Evolutionary conservation across 2,113 vertebrate genomes (phyloP).

Genomic region (Pachyramphus minor): DNA sequence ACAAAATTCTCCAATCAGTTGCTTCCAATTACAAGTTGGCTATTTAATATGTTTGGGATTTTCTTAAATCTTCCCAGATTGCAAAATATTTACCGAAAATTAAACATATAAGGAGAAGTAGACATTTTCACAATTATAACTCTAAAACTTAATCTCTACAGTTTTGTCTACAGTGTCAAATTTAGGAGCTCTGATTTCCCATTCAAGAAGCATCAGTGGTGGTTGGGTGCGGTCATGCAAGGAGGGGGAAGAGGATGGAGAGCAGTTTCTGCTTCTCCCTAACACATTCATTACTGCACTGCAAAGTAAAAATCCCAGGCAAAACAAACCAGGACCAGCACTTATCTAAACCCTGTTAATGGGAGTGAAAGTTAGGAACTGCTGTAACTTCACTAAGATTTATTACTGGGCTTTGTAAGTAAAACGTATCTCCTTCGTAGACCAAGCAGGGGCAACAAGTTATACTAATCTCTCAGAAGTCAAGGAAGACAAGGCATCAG

Average conservation of each 20-base stretch:
- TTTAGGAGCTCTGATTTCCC: background rate
- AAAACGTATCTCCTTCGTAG: background rate
- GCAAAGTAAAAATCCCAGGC: background rate
- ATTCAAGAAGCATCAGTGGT: background rate
- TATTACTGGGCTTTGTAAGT: background rate
- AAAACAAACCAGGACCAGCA: background rate
- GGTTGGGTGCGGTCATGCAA: background rate
- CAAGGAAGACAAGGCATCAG: background rate
- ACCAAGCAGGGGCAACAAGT: background rate
- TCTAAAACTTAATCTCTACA: background rate
- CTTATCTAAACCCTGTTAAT: background rate
- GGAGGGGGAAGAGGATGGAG: background rate
- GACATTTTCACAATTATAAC: background rate
- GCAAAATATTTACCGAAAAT: constrained; percentile 38
- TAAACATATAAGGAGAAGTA: background rate
- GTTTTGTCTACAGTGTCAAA: background rate
- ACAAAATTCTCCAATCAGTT: background rate
- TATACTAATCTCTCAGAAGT: background rate
- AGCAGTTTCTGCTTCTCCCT: background rate
- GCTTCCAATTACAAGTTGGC: background rate
- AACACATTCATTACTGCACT: background rate
- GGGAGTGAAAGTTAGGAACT: background rate
- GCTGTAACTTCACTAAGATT: background rate
- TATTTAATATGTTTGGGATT: background rate
- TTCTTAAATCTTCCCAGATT: constrained; percentile 1